Conservation (phyloP, 2,888 invertebrate species). For the Drosophila rellima region DNA sequence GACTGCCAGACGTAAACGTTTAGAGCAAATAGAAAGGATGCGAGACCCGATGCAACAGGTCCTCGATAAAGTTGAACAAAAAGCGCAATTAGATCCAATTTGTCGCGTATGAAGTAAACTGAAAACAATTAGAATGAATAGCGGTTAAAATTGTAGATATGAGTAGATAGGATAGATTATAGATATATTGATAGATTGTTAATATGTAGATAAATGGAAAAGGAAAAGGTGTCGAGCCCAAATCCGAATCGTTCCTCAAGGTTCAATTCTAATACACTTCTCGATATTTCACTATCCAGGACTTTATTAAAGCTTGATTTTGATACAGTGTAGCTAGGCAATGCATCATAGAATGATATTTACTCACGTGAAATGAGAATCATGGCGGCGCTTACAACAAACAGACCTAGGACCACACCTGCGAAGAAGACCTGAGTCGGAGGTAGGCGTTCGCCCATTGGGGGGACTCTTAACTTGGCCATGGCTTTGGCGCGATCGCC, state of each 20-base stretch:
- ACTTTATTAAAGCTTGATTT: too few species aligned
- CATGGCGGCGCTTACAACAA: constrained; percentile 92
- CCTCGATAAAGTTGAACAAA: constrained; percentile 96
- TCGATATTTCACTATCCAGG: too few species aligned
- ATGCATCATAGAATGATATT: not conserved
- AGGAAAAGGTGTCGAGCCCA: too few species aligned
- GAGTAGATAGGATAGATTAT: not conserved
- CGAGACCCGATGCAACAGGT: constrained; percentile 94
- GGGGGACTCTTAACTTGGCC: constrained; percentile 98
- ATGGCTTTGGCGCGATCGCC: constrained; percentile 97
- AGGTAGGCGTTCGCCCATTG: constrained; percentile 93
- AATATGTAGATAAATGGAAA: too few species aligned
- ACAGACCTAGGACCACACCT: constrained; percentile 96
- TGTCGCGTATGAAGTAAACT: constrained; percentile 25
- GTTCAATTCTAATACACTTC: too few species aligned
- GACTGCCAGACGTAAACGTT: constrained; percentile 98
- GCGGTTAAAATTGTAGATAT: not conserved
- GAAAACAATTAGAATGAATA: not conserved
- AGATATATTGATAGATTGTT: too few species aligned
- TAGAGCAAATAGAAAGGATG: constrained; percentile 95
- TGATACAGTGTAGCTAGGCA: too few species aligned
- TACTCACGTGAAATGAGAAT: constrained; percentile 92
- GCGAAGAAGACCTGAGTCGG: constrained; percentile 96
- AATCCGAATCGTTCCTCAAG: too few species aligned
- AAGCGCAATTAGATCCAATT: constrained; percentile 83